Evolutionary conservation across 2,113 vertebrate genomes (phyloP).

Genomic region (Strix uralensis): DNA sequence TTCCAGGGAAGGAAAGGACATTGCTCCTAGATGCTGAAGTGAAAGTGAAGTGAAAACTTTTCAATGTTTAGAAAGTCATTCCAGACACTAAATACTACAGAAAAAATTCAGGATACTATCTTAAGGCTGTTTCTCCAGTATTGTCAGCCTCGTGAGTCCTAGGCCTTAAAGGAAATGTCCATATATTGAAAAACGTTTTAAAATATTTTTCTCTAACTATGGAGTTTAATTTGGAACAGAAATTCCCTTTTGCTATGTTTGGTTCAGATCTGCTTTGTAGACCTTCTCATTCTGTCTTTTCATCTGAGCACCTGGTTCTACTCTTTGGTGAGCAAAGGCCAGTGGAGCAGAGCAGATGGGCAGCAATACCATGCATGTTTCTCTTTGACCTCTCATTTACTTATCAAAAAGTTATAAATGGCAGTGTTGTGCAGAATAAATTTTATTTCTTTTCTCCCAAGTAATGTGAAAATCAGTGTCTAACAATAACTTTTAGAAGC

Average conservation of each 20-base stretch:
- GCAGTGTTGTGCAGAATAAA: not conserved
- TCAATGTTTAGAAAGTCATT: not conserved
- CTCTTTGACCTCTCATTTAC: not conserved
- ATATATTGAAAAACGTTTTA: not conserved
- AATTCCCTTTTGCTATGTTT: not conserved
- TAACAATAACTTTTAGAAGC: not conserved
- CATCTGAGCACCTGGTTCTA: not conserved
- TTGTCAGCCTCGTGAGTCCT: not conserved
- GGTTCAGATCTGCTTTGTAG: fast-evolving
- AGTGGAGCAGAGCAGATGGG: not conserved
- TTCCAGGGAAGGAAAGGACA: not conserved
- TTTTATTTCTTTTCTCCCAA: not conserved
- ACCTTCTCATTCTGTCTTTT: not conserved
- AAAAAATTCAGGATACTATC: not conserved
- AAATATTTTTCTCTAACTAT: not conserved
- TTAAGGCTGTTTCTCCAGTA: not conserved
- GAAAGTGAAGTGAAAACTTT: not conserved
- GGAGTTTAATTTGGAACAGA: not conserved
- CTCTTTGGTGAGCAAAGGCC: not conserved
- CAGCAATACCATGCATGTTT: not conserved
- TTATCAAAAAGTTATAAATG: not conserved
- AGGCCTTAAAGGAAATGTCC: not conserved
- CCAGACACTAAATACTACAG: not conserved
- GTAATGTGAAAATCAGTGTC: not conserved
- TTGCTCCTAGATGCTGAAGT: not conserved